A percentile compares a stretch with the other conserved stretches of the same genome.
Conservation (phyloP, 2,888 invertebrate species). For the Drosophila cognata region DNA sequence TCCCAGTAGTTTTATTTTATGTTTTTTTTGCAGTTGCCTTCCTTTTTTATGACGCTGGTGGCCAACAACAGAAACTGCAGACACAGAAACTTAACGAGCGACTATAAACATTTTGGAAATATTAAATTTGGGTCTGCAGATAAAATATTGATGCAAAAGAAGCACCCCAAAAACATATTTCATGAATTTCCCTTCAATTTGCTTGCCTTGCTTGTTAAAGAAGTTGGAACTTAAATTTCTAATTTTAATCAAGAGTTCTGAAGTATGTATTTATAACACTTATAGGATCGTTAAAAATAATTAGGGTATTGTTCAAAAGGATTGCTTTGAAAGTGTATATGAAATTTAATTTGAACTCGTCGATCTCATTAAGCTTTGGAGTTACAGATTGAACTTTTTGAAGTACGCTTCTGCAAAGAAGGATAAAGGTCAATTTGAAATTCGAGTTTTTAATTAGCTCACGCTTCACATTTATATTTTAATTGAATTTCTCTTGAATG, state of each 20-base stretch:
- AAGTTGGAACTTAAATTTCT: background rate
- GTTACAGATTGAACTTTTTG: background rate
- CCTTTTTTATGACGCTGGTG: conserved; percentile 38
- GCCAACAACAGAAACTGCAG: conserved; percentile 20
- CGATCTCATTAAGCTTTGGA: background rate
- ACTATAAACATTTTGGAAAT: conserved; percentile 38
- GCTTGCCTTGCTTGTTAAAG: background rate
- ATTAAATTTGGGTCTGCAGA: conserved; percentile 24
- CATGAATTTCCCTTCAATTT: background rate
- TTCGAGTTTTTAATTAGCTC: background rate
- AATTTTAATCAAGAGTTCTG: background rate
- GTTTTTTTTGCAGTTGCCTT: conserved; percentile 41
- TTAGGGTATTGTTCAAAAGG: background rate
- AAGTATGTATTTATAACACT: background rate
- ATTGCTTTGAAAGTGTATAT: background rate
- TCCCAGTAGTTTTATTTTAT: conserved; percentile 42
- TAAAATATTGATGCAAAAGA: conserved; percentile 15
- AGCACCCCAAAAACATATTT: conserved; percentile 15
- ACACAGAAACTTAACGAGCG: conserved; percentile 35
- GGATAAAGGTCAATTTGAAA: background rate
- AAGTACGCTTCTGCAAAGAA: too few species aligned
- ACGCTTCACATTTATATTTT: background rate
- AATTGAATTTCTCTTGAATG: conserved; percentile 9
- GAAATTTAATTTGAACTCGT: background rate
- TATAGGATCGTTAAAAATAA: background rate